Conservation (phyloP, 2,113 vertebrate genomes). For the Pollimyrus isidori region DNA sequence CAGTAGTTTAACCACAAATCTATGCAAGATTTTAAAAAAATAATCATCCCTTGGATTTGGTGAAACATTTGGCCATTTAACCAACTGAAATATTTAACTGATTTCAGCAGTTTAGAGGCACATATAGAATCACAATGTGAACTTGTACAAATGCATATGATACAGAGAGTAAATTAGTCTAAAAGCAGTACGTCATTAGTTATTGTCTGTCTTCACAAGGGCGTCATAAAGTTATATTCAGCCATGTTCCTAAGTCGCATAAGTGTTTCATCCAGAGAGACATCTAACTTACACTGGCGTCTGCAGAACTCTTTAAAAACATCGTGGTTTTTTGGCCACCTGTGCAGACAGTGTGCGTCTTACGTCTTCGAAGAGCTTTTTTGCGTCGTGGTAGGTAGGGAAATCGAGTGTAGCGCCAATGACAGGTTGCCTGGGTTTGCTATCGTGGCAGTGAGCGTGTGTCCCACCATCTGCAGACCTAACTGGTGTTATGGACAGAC, state of each 20-base stretch:
- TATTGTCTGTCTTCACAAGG: background rate
- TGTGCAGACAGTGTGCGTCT: constrained; percentile 2
- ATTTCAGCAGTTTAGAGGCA: background rate
- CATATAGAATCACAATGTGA: background rate
- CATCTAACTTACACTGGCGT: background rate
- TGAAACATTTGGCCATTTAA: background rate
- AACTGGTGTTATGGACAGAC: background rate
- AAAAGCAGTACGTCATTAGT: background rate
- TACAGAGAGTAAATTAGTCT: background rate
- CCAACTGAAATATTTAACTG: background rate
- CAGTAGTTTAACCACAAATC: background rate
- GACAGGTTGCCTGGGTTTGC: constrained; percentile 33
- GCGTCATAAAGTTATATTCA: background rate
- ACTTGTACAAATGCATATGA: background rate
- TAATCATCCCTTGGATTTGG: background rate
- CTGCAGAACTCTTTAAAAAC: constrained; percentile 3
- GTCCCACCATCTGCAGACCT: background rate
- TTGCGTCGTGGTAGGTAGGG: constrained; percentile 28
- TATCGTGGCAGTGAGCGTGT: constrained; percentile 20
- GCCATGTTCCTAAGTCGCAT: background rate
- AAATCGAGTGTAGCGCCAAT: constrained; percentile 38
- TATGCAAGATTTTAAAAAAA: background rate
- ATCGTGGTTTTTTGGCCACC: constrained; percentile 18
- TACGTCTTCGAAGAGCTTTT: background rate
- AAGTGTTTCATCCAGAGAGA: background rate